These are phyloP conservation scores for Frankliniella fusca DNA, from an alignment of 2,888 invertebrate genomes.

Conservation along the genomic window DNA sequence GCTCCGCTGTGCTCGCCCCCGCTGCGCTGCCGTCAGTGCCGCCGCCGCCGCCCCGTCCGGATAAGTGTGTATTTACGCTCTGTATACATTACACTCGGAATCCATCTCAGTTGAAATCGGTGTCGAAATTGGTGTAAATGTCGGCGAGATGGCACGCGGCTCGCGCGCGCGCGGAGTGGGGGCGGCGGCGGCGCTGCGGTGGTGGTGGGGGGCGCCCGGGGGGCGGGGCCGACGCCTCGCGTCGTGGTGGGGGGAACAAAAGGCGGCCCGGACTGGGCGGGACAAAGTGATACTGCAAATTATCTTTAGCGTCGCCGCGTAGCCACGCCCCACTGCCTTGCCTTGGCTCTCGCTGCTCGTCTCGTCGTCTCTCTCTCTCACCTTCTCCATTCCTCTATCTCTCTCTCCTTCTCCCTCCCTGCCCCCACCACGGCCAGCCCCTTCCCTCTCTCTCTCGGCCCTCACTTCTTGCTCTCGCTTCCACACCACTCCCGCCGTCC, in stretches of 20 bases:
- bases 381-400: not conserved
- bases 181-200: not conserved
- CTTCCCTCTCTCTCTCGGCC: not conserved
- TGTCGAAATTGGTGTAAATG: slow-evolving; percentile 26
- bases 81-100: slow-evolving; percentile 26
- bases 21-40: not conserved
- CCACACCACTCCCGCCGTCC: too few species aligned
- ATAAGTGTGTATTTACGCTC: slow-evolving; percentile 25
- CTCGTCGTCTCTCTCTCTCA: not conserved
- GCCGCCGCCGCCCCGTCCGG: not conserved
- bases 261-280: not conserved
- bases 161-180: not conserved
- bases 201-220: not conserved
- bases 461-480: not conserved
- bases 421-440: not conserved
- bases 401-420: not conserved
- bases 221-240: not conserved
- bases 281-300: slow-evolving; percentile 26
- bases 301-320: not conserved
- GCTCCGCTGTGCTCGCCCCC: not conserved
- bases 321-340: not conserved
- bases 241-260: slow-evolving; percentile 3
- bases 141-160: slow-evolving; percentile 1
- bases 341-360: not conserved
- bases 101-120: slow-evolving; percentile 26